Percentiles rank a stretch among this genome's conserved stretches.
Evolutionary conservation across 2,797 vertebrate genomes (phyloP).

Genomic region (Gila robusta): DNA sequence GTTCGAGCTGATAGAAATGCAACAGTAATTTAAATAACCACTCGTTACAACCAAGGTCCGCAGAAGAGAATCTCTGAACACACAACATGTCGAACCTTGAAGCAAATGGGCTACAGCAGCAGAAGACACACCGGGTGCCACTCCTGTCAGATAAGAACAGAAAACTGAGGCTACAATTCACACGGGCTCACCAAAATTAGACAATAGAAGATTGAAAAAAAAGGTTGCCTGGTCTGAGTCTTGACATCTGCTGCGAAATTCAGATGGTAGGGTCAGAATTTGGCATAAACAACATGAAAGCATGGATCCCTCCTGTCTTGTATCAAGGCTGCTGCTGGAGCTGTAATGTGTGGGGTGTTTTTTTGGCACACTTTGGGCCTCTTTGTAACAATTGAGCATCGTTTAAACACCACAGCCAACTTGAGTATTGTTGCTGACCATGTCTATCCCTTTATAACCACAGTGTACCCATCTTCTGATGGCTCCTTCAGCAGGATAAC

Average conservation of each 20-base stretch:
- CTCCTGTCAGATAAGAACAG: not conserved
- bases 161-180: too few relatives aligned
- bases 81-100: not conserved
- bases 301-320: not conserved
- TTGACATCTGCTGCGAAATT: not conserved
- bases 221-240: too few relatives aligned
- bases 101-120: not conserved
- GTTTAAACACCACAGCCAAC: not conserved
- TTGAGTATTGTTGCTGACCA: not conserved
- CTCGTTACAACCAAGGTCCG: not conserved
- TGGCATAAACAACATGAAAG: not conserved
- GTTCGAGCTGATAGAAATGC: conserved; percentile 41
- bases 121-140: not conserved
- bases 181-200: too few relatives aligned
- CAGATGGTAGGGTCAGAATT: not conserved
- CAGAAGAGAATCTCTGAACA: not conserved
- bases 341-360: not conserved
- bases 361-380: not conserved
- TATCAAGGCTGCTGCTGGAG: not conserved
- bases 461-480: conserved; percentile 57
- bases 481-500: conserved; percentile 65
- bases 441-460: not conserved
- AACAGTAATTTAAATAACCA: not conserved
- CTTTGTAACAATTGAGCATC: not conserved
- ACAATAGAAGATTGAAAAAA: too few relatives aligned